These are phyloP conservation scores for Spatula versicolor DNA, from an alignment of 2,797 vertebrate species.

Conservation along the genomic window DNA sequence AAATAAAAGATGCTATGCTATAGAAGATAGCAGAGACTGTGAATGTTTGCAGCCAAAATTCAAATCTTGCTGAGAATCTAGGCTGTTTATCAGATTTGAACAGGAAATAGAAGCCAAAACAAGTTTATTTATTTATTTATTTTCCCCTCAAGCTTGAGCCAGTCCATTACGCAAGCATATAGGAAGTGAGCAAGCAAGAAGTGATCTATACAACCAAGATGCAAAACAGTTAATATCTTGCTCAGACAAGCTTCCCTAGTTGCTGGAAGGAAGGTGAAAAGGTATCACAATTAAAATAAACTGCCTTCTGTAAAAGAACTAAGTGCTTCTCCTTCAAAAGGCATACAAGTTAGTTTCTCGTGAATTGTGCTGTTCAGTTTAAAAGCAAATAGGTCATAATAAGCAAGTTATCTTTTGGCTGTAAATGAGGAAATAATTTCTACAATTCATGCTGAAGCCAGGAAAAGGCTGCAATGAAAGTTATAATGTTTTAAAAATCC, in stretches of 20 bases:
- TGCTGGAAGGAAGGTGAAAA: neutral
- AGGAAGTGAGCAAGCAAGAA: neutral
- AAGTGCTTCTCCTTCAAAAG: neutral
- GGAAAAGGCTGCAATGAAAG: neutral
- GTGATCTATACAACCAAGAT: neutral
- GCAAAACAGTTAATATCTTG: neutral
- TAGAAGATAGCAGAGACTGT: neutral
- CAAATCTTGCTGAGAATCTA: neutral
- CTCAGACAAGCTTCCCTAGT: neutral
- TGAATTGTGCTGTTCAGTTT: neutral
- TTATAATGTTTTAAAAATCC: neutral
- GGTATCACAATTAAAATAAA: neutral
- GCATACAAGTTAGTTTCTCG: neutral
- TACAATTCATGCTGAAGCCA: neutral
- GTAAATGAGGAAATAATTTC: neutral
- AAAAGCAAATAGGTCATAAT: neutral
- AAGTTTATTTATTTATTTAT: neutral
- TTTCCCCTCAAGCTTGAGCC: neutral
- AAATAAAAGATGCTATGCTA: neutral
- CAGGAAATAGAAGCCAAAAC: neutral
- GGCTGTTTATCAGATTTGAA: neutral
- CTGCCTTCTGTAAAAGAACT: neutral
- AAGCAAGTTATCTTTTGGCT: neutral
- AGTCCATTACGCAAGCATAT: neutral
- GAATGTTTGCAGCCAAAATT: neutral